Evolutionary conservation across 2,888 invertebrate species (phyloP), one percentile per base, ranked within the genome.

Genomic region (Mimachlamys varia): DNA sequence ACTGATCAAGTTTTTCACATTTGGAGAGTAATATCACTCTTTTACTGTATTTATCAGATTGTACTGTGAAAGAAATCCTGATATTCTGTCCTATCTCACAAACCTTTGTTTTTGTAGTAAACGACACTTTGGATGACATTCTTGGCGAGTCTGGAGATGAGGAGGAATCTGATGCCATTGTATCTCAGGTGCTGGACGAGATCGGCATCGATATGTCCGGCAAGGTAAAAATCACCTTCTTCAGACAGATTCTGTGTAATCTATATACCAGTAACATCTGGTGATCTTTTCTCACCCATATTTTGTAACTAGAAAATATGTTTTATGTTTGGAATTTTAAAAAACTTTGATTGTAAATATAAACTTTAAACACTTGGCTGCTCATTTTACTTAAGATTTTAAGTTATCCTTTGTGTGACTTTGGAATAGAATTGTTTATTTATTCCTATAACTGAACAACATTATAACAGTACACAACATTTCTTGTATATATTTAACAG

Each of bases 201-300:
- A 99, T 99, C 95, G 99, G 99, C 93, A 99, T 99, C 96, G 99
- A 99, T 97, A 98, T 99, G 93, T 98, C 98, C 93, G 98, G 98
- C 95, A 98, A 98, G 97, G 98, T 98, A 96, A 96, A 94, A 88
- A 15, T 13, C 53, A 17, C 62, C 27, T 33, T 17, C 19, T 58
- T 22, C 19, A 58, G 22, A 53, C 19, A n/a, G n/a, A n/a, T n/a
- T n/a, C n/a, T 19, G 19, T 5, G 19, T 53, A 15, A 15, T 44
- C 44, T 3, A 44, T 44, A 15, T 53, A 44, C 7, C 44, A 44
- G 7, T 53, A 17, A 53, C 53, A 13, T 10, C 53, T 53, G 53
- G 1, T 53, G 19, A 15, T 53, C 12, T 53, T 50, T 53, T 53
- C 53, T 53, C 19, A 53, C 13, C 5, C 44, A 44, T 44, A 3